Evolutionary conservation across 2,113 vertebrate genomes (phyloP), one percentile per base, ranked within the genome.

Genomic region (Rhadina sibilatrix): DNA sequence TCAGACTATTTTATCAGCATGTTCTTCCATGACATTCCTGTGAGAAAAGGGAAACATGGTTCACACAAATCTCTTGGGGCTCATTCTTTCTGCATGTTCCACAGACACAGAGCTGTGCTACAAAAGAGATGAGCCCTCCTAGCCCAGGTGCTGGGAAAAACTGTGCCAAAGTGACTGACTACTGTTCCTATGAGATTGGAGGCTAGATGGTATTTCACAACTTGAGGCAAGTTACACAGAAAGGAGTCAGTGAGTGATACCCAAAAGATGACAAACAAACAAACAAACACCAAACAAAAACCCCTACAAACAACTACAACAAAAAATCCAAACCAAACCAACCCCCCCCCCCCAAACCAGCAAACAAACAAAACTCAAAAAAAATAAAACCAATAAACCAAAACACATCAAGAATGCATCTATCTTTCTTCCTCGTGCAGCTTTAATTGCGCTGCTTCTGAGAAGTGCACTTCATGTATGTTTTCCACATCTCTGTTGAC

Each of bases 31-130:
- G 38, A 7, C 6, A 44, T 8, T 59, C 13, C 9, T 8, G 15
- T 18, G 37, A 4, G 11, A 69, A 89, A 3, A n/a, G 15, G 23
- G 31, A 76, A 86, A 49, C 5, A 2, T 44, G 7, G 6, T 8
- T 77, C n/a, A 72, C 15, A 56, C 0, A 1, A 56, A 25, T 46
- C 2, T 3, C 20, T 5, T 31, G 8, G 10, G 20, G 22, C 3
- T 85, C 11, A 17, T 42, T 81, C 78, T 53, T 16, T 22, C 33
- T 83, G 12, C 3, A 6, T 59, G 65, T 86, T 11, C 5, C 20
- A 8, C 15, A 25, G 23, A 83, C 13, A 25, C 8, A n/a, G 4
- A 28, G 53, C 20, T 91, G 22, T 33, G 9, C 25, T 68, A 21
- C 13, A 75, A 52, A 8, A 53, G 7, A 6, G 18, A 7, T 53